Base-by-base conservation (phyloP, 2,797 vertebrate genomes). In the Megalops cyprinoides region DNA sequence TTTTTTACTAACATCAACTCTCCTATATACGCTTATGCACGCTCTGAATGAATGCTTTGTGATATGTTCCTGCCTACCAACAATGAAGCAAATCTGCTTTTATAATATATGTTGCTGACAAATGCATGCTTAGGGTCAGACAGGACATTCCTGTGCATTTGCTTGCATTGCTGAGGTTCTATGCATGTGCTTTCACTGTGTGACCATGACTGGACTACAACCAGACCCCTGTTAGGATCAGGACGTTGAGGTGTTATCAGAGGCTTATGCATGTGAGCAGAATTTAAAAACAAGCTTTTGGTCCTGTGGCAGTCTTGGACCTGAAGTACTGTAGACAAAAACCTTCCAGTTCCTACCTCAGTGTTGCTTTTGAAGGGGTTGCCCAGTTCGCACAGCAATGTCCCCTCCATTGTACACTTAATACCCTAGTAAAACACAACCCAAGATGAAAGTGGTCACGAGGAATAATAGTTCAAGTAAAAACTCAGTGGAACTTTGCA, bases 281-380 rank as follows among this genome's bases (percentile, higher is more conserved):
- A 60, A 23, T 25, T 60, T 28, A 53, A 15, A 53, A 53, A 23
- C 14, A 2, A 51, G 53, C 44, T 46, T 46, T 46, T 10, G 46
- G 15, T 53, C 20, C 20, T 48, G 6, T 7, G 46, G 12, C 1
- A 46, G 46, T 23, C 10, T 37, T 2, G 2, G 2, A 6, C 18
- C 1, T 71, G 48, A 2, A 3, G 42, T 23, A 12, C 39, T 37
- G 51, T 2, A 75, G 8, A 39, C n/a, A 28, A 53, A 44, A 20
- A 31, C 12, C 23, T 71, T 1, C 1, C 15, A 0, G 5, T 8
- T 20, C 55, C n/a, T 81, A 95, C 95, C 86, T 78, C 84, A 56
- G 94, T 92, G 53, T 95, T 94, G 87, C 89, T 93, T 90, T 93
- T 95, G 39, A 99, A 93, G 10, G 98, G 98, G 86, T 98, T 98